phyloP scores from a whole-genome alignment of 2,113 vertebrate genomes.

The Scortum barcoo region DNA sequence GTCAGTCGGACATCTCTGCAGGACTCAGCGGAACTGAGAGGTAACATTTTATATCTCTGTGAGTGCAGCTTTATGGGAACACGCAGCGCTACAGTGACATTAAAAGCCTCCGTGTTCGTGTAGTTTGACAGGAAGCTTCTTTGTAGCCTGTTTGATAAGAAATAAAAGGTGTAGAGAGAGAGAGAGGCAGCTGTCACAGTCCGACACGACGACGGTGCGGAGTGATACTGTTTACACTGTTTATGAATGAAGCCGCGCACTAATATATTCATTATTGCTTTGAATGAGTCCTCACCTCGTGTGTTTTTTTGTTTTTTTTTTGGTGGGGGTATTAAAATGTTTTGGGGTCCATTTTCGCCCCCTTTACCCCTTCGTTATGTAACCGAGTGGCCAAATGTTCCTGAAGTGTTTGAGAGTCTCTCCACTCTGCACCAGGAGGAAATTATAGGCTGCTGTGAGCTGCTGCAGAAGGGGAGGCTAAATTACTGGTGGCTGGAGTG shows the following conservation, averaged over 20 bases:
- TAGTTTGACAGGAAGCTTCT: not conserved
- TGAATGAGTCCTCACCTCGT: too few species aligned
- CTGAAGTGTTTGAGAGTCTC: too few species aligned
- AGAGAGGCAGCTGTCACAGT: slow-evolving; percentile 52
- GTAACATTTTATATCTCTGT: slow-evolving; percentile 26
- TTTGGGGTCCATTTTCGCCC: slow-evolving; percentile 21
- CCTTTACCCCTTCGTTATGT: slow-evolving; percentile 55
- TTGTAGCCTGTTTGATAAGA: too few species aligned
- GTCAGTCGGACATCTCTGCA: slow-evolving; percentile 37
- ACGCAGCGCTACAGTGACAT: accelerated
- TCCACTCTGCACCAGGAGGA: too few species aligned
- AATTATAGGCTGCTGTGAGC: slow-evolving; percentile 54
- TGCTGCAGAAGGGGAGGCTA: slow-evolving; percentile 32
- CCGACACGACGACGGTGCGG: slow-evolving; percentile 23
- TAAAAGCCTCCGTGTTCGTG: not conserved
- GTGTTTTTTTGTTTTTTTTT: too few species aligned
- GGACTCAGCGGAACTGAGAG: slow-evolving; percentile 21
- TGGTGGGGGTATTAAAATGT: slow-evolving; percentile 27
- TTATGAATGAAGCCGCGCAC: slow-evolving; percentile 29
- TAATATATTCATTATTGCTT: too few species aligned
- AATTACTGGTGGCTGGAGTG: slow-evolving; percentile 61
- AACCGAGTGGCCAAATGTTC: slow-evolving; percentile 46
- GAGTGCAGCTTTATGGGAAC: not conserved
- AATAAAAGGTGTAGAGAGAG: slow-evolving; percentile 33
- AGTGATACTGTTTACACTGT: not conserved